Conservation (phyloP, 2,113 vertebrate genomes). For the Gasterosteus aculeatus region DNA sequence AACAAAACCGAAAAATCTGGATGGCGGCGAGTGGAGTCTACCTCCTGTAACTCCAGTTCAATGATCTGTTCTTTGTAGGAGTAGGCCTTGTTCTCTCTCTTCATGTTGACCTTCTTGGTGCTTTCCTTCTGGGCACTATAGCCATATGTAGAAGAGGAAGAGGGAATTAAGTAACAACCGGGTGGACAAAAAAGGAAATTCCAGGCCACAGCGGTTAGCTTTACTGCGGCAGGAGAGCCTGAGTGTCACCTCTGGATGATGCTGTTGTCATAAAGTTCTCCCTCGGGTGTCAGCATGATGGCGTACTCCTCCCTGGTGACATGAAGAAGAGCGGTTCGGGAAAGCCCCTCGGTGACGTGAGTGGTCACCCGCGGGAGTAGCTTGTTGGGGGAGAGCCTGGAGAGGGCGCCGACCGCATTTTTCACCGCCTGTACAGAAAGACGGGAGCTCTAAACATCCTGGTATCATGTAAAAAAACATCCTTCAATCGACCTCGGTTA, state of each 20-base stretch:
- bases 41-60: slow-evolving; percentile 96
- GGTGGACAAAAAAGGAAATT: neutral
- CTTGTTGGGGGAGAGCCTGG: slow-evolving; percentile 85
- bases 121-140: slow-evolving; percentile 93
- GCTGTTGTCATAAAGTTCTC: slow-evolving; percentile 92
- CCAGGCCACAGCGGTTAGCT: neutral
- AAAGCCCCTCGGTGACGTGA: slow-evolving; percentile 84
- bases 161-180: neutral
- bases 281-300: slow-evolving; percentile 91
- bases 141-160: neutral
- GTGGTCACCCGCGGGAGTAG: slow-evolving; percentile 89
- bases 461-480: neutral
- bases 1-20: neutral
- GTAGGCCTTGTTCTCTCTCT: slow-evolving; percentile 97
- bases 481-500: neutral
- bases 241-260: slow-evolving; percentile 89
- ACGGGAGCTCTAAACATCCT: neutral
- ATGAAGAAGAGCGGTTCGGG: slow-evolving; percentile 83
- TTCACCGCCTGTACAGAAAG: slow-evolving; percentile 75
- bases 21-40: slow-evolving; percentile 45
- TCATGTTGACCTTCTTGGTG: slow-evolving; percentile 94
- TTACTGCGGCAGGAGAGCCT: neutral
- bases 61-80: slow-evolving; percentile 99
- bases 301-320: slow-evolving; percentile 92
- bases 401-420: slow-evolving; percentile 90